Evolutionary conservation across 1,140 invertebrate genomes (phyloP).

Genomic region (Drosophila parabipectinata): DNA sequence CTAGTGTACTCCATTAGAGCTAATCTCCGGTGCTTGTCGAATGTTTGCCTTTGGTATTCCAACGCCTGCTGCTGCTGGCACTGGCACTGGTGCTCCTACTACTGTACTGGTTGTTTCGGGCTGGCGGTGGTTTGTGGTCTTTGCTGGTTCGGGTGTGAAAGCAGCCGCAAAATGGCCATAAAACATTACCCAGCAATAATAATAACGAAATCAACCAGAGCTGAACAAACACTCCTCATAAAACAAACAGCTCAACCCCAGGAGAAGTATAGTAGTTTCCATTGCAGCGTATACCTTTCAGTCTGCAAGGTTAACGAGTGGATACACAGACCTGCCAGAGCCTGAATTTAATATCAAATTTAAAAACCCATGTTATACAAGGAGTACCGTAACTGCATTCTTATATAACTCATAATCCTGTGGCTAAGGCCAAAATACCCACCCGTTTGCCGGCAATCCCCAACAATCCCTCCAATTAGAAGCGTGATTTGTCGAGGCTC

Average conservation of each 20-base stretch:
- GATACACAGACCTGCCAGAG: not conserved
- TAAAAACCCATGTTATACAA: not conserved
- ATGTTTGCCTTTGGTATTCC: slow-evolving; percentile 22
- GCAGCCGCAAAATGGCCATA: slow-evolving; percentile 52
- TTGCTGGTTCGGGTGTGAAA: slow-evolving; percentile 22
- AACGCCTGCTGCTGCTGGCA: not conserved
- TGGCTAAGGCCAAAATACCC: not conserved
- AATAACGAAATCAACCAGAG: slow-evolving; percentile 69
- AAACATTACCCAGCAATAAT: slow-evolving; percentile 66
- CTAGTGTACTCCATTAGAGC: slow-evolving; percentile 61
- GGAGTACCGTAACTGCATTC: not conserved
- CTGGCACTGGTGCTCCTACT: not conserved
- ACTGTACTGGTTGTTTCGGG: slow-evolving; percentile 21
- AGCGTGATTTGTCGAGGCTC: slow-evolving; percentile 31
- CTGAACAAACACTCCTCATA: slow-evolving; percentile 48
- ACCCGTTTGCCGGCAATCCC: not conserved
- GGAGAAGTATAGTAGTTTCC: not conserved
- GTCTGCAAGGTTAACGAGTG: not conserved
- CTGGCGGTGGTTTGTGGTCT: slow-evolving; percentile 32
- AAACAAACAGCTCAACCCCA: slow-evolving; percentile 50
- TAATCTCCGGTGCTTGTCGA: slow-evolving; percentile 57
- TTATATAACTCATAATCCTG: not conserved
- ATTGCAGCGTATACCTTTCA: slow-evolving; percentile 18
- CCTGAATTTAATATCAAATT: not conserved
- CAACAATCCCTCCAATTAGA: slow-evolving; percentile 27